Evolutionary conservation across 1,140 invertebrate genomes (phyloP).

Genomic region (Drosophila seguyi): DNA sequence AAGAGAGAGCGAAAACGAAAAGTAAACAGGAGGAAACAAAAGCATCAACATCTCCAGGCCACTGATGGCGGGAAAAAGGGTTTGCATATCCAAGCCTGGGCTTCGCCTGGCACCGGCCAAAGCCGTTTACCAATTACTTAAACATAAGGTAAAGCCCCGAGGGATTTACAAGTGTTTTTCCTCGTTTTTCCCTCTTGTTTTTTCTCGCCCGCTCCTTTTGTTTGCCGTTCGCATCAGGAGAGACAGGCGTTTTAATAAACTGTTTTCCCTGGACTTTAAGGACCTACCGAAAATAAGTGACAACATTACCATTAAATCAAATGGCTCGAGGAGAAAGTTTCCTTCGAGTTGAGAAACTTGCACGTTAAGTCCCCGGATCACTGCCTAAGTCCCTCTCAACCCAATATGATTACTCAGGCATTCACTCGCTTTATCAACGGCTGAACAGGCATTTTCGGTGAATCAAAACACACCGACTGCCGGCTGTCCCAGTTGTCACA

Average conservation of each 20-base stretch:
- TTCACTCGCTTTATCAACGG: neutral
- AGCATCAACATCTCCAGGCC: conserved; percentile 40
- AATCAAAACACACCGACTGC: conserved; percentile 49
- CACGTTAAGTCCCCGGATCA: neutral
- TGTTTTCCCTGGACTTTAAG: conserved; percentile 36
- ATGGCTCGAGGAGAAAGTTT: conserved; percentile 25
- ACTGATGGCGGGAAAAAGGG: conserved; percentile 46
- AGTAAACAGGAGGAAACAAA: conserved; percentile 31
- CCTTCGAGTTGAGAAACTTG: neutral
- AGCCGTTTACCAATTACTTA: conserved; percentile 80
- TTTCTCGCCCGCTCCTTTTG: conserved; percentile 9
- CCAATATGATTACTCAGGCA: neutral
- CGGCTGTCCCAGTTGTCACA: conserved; percentile 44
- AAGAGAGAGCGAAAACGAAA: conserved; percentile 5
- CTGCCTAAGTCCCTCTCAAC: neutral
- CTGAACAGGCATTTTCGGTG: neutral
- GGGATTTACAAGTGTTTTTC: conserved; percentile 75
- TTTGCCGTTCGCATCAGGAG: conserved; percentile 18
- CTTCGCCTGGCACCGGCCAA: conserved; percentile 45
- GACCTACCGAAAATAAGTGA: conserved; percentile 34
- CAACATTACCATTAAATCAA: conserved; percentile 60
- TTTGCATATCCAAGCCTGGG: conserved; percentile 25
- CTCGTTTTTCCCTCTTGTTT: conserved; percentile 13
- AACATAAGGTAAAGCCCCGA: conserved; percentile 70
- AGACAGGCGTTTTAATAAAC: conserved; percentile 49